A percentile compares a stretch with the other conserved stretches of the same genome.
These are phyloP conservation scores for Parnassius mnemosyne DNA, from an alignment of 2,888 invertebrate genomes.

Conservation along the genomic window DNA sequence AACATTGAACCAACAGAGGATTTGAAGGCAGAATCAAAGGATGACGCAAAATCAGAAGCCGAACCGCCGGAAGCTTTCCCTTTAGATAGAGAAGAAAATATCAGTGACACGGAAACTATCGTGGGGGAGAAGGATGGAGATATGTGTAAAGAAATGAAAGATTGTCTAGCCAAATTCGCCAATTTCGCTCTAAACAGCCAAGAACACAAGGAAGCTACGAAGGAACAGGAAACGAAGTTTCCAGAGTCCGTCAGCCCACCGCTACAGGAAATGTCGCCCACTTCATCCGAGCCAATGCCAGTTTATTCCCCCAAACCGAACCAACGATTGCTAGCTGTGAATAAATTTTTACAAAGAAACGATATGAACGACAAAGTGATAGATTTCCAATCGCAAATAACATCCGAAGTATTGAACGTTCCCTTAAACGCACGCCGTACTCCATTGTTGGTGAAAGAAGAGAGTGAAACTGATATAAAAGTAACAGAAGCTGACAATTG, in stretches of 20 bases:
- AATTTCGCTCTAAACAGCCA: conserved; percentile 56
- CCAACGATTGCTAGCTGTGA: conserved; percentile 56
- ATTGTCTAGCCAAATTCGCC: conserved; percentile 65
- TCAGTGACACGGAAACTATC: conserved; percentile 59
- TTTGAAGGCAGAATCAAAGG: conserved; percentile 42
- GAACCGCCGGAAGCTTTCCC: conserved; percentile 67
- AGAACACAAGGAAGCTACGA: conserved; percentile 32
- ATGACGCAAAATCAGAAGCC: conserved; percentile 43
- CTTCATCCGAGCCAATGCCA: conserved; percentile 55
- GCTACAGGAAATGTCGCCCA: conserved; percentile 69
- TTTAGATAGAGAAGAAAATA: conserved; percentile 56
- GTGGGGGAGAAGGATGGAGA: conserved; percentile 57
- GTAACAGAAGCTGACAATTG: conserved; percentile 29
- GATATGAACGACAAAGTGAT: conserved; percentile 37
- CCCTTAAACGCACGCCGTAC: conserved; percentile 54
- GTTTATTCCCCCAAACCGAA: conserved; percentile 58
- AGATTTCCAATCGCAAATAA: conserved; percentile 45
- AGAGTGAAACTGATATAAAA: conserved; percentile 36
- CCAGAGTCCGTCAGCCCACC: conserved; percentile 71
- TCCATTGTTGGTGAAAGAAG: conserved; percentile 45
- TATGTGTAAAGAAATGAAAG: conserved; percentile 63
- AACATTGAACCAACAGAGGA: conserved; percentile 28
- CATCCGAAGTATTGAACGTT: conserved; percentile 48
- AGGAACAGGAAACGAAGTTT: conserved; percentile 42
- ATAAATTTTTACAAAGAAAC: conserved; percentile 50